phyloP scores from a whole-genome alignment of 1,140 invertebrate genomes.

The Pantala flavescens region DNA sequence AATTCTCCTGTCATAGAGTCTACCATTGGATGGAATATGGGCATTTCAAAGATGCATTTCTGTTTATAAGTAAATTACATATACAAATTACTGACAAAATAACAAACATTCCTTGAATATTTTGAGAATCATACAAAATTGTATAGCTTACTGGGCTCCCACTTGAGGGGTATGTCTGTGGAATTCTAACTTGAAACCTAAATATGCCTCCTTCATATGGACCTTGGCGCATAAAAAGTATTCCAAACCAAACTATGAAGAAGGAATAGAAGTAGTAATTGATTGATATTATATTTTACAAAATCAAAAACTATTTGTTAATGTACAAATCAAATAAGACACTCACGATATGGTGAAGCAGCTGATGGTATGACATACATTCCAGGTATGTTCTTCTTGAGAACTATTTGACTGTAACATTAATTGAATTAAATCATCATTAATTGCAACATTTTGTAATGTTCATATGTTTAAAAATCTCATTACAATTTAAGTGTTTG shows the following conservation, averaged over 20 bases:
- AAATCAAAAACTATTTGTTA: too few species aligned
- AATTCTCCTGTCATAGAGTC: slow-evolving; percentile 18
- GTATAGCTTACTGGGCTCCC: slow-evolving; percentile 60
- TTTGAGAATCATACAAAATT: too few species aligned
- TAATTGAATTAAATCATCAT: slow-evolving; percentile 24
- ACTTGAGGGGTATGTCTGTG: slow-evolving; percentile 78
- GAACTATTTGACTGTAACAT: slow-evolving; percentile 39
- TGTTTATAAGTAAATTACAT: neutral
- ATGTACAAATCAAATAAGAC: neutral
- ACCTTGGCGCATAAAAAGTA: slow-evolving; percentile 80
- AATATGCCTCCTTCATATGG: slow-evolving; percentile 81
- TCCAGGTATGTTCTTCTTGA: slow-evolving; percentile 40
- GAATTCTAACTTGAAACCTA: slow-evolving; percentile 73
- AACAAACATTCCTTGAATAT: too few species aligned
- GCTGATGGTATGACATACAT: slow-evolving; percentile 45
- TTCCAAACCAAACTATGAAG: slow-evolving; percentile 81
- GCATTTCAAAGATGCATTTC: neutral
- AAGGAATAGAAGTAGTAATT: slow-evolving; percentile 26
- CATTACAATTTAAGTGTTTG: too few species aligned
- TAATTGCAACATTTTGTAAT: neutral
- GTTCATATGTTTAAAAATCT: too few species aligned
- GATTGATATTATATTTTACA: too few species aligned
- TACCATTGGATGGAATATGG: neutral
- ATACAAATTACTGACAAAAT: too few species aligned
- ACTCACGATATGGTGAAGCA: slow-evolving; percentile 40